Base-by-base conservation (phyloP, 1,140 invertebrate species). In the Hestina assimilis region DNA sequence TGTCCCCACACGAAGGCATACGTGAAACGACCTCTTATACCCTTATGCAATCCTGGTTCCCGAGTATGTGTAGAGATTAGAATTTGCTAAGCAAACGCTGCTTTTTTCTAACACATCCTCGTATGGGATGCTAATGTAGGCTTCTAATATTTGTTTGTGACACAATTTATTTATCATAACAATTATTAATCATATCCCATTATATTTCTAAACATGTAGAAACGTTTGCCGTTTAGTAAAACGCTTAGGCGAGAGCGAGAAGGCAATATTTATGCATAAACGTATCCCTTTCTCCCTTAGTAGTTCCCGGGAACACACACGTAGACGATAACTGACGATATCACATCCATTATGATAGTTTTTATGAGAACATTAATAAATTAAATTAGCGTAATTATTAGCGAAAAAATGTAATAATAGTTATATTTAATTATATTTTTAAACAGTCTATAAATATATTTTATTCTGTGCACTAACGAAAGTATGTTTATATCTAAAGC, bases 51-150 rank as follows among this genome's bases (percentile, higher is more conserved):
- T 65, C 82, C 81, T 85, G 61, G 82, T 85, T 73, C 50, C 63
- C 56, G 82, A 84, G 82, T 87, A 87, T 87, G 84, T 85, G 84
- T 76, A 82, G 78, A 87, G 84, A 87, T 87, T 87, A 87, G 84
- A 87, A 85, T 83, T 85, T 87, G 71, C 84, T 87, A 84, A 87
- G 75, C 82, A 83, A 85, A 85, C 71, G 79, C 66, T 73, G 65
- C 63, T 83, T 83, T 85, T 86, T 84, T 87, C 82, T 85, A 83
- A 85, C 70, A 69, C 63, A 59, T 63, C 50, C 45, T 59, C 72
- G 73, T 66, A 69, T 38, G 8, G 73, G 75, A 57, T 56, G 45
- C 67, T 71, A 69, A 74, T 66, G 61, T 70, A 64, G 51, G 38
- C 26, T 57, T 66, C 54, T 63, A 69, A 69, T 61, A 59, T 41